Conservation (phyloP, 2,113 vertebrate species). For the Phaethornis superciliosus region DNA sequence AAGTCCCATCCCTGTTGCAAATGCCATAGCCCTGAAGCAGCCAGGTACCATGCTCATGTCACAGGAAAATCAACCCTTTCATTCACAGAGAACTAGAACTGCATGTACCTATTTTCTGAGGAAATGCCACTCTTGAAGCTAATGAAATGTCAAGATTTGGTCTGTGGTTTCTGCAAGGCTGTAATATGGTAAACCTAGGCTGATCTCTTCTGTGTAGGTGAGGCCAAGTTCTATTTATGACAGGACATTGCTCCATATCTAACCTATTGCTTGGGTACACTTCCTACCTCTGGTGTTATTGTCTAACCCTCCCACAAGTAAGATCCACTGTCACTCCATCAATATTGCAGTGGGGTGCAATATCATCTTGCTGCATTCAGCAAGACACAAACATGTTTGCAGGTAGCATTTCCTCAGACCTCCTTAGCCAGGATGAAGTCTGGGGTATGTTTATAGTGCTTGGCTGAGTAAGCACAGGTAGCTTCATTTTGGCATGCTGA, state of each 20-base stretch:
- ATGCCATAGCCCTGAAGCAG: neutral
- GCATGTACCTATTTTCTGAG: neutral
- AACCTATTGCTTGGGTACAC: neutral
- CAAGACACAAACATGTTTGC: neutral
- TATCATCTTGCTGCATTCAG: neutral
- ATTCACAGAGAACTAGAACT: neutral
- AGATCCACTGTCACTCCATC: neutral
- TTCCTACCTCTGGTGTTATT: neutral
- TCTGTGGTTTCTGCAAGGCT: neutral
- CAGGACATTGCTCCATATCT: neutral
- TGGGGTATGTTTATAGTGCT: neutral
- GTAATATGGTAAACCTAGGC: neutral
- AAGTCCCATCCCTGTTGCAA: neutral
- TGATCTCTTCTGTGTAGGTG: neutral
- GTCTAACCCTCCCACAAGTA: neutral
- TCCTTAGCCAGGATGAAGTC: neutral
- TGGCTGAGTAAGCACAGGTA: neutral
- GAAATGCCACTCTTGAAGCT: neutral
- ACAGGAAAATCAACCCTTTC: neutral
- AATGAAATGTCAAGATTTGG: neutral
- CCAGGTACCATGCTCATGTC: neutral
- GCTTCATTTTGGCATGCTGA: neutral
- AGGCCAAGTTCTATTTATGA: neutral
- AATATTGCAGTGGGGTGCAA: neutral
- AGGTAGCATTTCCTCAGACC: neutral